These are phyloP conservation scores for Salvelinus namaycush DNA, from an alignment of 2,113 vertebrate species.

Conservation along the genomic window DNA sequence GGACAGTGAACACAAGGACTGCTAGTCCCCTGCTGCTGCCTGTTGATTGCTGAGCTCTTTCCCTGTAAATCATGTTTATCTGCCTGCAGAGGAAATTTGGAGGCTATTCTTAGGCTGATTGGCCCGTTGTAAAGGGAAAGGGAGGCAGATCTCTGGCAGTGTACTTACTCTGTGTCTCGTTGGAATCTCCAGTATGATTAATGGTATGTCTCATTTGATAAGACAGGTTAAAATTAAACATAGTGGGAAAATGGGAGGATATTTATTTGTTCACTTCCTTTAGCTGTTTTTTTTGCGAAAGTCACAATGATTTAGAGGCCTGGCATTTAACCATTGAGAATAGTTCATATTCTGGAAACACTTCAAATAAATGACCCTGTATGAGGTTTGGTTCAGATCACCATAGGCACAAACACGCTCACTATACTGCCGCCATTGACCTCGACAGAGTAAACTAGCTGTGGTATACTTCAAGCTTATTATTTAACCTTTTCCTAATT, in stretches of 20 bases:
- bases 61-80: not conserved
- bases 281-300: not conserved
- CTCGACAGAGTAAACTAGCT: not conserved
- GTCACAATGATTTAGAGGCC: not conserved
- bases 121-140: not conserved
- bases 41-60: not conserved
- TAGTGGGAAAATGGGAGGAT: not conserved
- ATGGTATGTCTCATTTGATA: not conserved
- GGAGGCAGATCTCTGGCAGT: not conserved
- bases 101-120: constrained; percentile 5
- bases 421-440: not conserved
- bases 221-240: not conserved
- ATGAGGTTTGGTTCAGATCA: not conserved
- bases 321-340: not conserved
- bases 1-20: not conserved
- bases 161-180: not conserved
- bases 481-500: not conserved
- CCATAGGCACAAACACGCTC: not conserved
- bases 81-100: not conserved
- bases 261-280: not conserved
- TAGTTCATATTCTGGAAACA: not conserved
- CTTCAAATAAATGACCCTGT: not conserved
- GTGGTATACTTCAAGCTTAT: not conserved
- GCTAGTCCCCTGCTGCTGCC: not conserved
- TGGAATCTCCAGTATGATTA: not conserved